Base-by-base conservation (phyloP, 2,888 invertebrate genomes). In the Tenthredo scrophulariae region DNA sequence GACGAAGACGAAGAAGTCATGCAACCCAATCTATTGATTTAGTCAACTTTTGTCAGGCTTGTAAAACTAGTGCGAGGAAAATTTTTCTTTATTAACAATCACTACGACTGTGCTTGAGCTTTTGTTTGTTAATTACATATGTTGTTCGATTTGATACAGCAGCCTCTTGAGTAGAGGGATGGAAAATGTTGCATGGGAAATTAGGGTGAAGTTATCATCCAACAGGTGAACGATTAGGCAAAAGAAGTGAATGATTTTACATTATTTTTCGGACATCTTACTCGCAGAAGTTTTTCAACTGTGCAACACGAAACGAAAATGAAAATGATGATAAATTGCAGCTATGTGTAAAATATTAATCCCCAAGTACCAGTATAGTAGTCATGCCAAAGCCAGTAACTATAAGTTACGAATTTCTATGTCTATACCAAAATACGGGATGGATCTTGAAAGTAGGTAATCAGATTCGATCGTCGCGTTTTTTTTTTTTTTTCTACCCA, bases 361-460 rank as follows among this genome's bases (percentile, higher is more conserved):
- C 29, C 33, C 54, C 80, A 80, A 22, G 22, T 33, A 62, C 80
- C 58, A 58, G 40, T 79, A 58, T 37, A 58, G 46, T n/a, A 80
- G 58, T 40, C 80, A 80, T 80, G 80, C 80, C 26, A 80, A 80
- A 62, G 62, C 62, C 40, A 37, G 40, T 37, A 40, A 26, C n/a
- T 74, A n/a, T 54, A 67, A 74, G 37, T 40, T n/a, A 62, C 9
- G 10, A 80, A 79, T 15, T 46, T 75, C 62, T 18, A 62, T 15
- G 15, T 13, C 22, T 43, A 6, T n/a, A 50, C 15, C 9, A 83
- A 83, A 83, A 83, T 83, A 83, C 83, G 83, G 83, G 83, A 83
- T 83, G 83, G 83, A 83, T 83, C 70, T 67, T 46, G 67, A 67
- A 67, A 43, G 15, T 46, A 46, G 15, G 13, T 46, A 46, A 79